Evolutionary conservation across 2,888 invertebrate genomes (phyloP).

Genomic region (Heteromyza rotundicornis): DNA sequence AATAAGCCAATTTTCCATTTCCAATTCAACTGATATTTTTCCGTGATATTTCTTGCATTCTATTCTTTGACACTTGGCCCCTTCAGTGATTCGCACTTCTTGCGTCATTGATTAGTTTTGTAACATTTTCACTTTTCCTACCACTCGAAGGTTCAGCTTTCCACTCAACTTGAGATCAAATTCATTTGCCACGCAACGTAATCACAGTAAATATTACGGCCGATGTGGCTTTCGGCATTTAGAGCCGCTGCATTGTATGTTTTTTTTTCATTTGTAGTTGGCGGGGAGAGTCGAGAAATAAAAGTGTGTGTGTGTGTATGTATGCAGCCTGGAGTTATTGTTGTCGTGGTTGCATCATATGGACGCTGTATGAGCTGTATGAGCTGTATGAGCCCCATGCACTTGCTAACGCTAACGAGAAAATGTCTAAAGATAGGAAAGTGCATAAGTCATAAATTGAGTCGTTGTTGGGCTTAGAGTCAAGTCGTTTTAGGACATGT

Average conservation of each 20-base stretch:
- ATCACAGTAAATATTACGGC: neutral
- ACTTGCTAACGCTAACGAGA: constrained; percentile 10
- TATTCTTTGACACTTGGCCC: too few species aligned
- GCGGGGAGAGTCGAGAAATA: neutral
- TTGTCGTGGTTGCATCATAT: neutral
- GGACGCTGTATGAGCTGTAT: neutral
- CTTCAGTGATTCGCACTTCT: too few species aligned
- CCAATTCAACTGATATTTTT: too few species aligned
- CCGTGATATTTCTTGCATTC: too few species aligned
- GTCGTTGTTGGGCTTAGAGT: constrained; percentile 14
- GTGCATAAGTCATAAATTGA: constrained; percentile 31
- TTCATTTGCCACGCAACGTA: neutral
- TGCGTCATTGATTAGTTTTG: too few species aligned
- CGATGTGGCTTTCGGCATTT: neutral
- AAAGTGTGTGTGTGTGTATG: neutral
- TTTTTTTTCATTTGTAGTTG: neutral
- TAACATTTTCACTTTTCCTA: neutral
- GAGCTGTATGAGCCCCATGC: too few species aligned
- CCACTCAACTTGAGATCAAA: too few species aligned
- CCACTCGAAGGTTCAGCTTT: neutral
- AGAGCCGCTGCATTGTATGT: neutral
- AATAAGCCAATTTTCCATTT: too few species aligned
- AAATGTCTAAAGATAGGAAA: constrained; percentile 23
- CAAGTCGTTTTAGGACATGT: neutral
- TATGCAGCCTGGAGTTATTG: neutral